These are phyloP conservation scores for Pheosia tremula DNA, from an alignment of 2,888 invertebrate species.

Conservation along the genomic window DNA sequence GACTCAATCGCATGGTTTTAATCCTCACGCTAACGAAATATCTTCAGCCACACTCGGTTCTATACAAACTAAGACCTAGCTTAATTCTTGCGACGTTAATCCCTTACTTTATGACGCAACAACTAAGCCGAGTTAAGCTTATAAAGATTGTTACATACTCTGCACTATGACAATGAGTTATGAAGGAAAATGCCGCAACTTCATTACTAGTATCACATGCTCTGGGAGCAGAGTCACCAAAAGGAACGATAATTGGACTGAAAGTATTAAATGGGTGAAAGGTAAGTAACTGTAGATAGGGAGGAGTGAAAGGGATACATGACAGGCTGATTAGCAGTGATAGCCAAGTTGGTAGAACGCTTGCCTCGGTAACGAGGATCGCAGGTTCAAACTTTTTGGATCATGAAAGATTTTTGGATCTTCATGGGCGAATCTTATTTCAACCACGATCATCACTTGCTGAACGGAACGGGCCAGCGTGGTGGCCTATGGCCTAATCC, in stretches of 20 bases:
- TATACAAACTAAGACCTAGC: slow-evolving; percentile 36
- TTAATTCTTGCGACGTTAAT: slow-evolving; percentile 18
- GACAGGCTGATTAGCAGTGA: no score
- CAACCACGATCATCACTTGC: no score
- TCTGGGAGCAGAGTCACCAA: neutral
- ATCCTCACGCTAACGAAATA: neutral
- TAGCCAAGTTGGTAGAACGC: no score
- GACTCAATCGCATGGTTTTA: neutral
- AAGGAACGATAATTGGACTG: neutral
- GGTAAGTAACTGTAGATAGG: neutral
- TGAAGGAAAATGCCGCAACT: neutral
- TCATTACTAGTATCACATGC: neutral
- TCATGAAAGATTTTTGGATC: no score
- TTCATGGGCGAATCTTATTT: no score
- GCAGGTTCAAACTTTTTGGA: no score
- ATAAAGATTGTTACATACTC: slow-evolving; percentile 1
- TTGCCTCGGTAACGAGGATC: no score
- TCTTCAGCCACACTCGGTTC: neutral
- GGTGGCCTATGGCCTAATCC: no score
- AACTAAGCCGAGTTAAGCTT: neutral
- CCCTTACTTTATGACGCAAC: neutral
- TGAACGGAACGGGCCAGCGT: no score
- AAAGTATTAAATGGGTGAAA: neutral
- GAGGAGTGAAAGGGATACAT: neutral
- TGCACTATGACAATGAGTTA: neutral